Base-by-base conservation (phyloP, 2,888 invertebrate species). In the Pristionchus exspectatus region DNA sequence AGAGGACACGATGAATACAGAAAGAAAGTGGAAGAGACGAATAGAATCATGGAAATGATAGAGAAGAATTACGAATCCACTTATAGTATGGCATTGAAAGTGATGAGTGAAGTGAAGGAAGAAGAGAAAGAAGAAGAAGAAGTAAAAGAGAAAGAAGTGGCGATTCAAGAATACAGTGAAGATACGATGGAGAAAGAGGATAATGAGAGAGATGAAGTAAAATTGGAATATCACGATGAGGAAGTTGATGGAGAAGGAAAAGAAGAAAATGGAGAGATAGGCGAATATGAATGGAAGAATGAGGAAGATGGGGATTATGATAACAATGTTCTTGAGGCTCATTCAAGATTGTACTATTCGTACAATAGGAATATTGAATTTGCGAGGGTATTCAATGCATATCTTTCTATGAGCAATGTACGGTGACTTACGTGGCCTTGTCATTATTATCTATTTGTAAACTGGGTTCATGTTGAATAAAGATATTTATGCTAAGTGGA, bases 111-210 rank as follows among this genome's bases (percentile, higher is more conserved):
- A n/a, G 85, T 54, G 85, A 33, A 90, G 10, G 66, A 63, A 24
- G 90, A 91, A n/a, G 38, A 30, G 85, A 33, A 90, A 16, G 66
- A 63, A 24, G 90, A 91, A n/a, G 38, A 30, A 2, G 90, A 90
- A 14, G 56, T 56, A 86, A 89, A 90, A 30, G 87, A 87, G 30
- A 89, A 90, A 90, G 63, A 91, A 90, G 33, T 18, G 59, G 18
- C 7, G 59, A 24, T 24, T 4, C 12, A 59, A 59, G 59, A 59
- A 59, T 18, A 59, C 9, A 59, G 56, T 16, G 90, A 92, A 27
- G 30, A n/a, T 0, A 89, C 89, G 24, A 74, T 44, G 77, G 87
- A 90, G 18, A 84, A 88, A 24, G 44, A 74, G 54, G 87, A 90
- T 85, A 33, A 59, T 9, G 63, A 87, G 38, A 81, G n/a, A 74